Evolutionary conservation across 1,140 invertebrate genomes (phyloP).

Genomic region (Drosophila littoralis): DNA sequence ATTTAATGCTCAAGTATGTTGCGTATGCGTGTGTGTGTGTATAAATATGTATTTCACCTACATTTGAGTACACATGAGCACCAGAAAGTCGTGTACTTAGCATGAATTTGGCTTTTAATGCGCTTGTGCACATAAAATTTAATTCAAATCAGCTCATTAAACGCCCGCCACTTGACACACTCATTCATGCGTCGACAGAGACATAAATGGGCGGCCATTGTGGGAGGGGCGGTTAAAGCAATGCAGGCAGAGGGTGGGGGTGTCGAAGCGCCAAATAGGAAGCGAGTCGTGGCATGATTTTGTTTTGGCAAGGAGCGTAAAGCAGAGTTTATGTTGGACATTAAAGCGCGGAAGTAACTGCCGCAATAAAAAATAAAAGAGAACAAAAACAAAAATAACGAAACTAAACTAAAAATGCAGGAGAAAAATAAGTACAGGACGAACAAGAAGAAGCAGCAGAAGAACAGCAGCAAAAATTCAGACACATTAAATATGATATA

Average conservation of each 20-base stretch:
- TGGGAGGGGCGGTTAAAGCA: not conserved
- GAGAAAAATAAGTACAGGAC: conserved; percentile 31
- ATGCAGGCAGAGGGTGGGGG: not conserved
- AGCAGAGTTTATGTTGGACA: conserved; percentile 74
- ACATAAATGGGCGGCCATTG: conserved; percentile 37
- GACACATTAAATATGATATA: conserved; percentile 82
- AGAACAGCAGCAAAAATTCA: conserved; percentile 52
- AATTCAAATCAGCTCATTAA: conserved; percentile 81
- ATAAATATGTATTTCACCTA: conserved; percentile 9
- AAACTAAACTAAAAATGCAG: conserved; percentile 55
- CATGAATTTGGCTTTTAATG: conserved; percentile 57
- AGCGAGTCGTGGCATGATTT: conserved; percentile 50
- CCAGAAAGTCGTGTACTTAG: conserved; percentile 27
- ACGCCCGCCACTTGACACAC: conserved; percentile 70
- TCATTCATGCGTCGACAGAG: conserved; percentile 43
- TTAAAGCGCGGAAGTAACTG: conserved; percentile 78
- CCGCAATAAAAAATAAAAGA: conserved; percentile 61
- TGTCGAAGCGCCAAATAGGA: conserved; percentile 15
- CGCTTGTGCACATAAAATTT: conserved; percentile 77
- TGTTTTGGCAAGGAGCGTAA: conserved; percentile 64
- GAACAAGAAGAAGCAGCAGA: conserved; percentile 31
- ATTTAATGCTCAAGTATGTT: not conserved
- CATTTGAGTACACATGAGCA: not conserved
- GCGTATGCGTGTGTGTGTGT: not conserved
- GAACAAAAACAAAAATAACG: conserved; percentile 31